Conservation (phyloP, 2,797 vertebrate genomes). For the Hylomyscus alleni region DNA sequence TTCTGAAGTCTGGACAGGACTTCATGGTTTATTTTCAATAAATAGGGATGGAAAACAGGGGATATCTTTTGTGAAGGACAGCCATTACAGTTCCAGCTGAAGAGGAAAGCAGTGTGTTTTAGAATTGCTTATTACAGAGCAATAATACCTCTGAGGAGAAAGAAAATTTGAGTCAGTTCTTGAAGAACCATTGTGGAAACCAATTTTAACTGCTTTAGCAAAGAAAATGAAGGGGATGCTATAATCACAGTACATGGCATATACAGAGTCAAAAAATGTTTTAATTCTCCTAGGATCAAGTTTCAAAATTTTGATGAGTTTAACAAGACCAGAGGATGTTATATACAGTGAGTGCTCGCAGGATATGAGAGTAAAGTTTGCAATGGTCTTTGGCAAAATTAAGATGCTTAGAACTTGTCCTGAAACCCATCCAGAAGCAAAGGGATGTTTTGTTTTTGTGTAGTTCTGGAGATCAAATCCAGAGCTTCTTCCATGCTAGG, state of each 20-base stretch:
- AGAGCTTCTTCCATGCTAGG: neutral
- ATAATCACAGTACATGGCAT: neutral
- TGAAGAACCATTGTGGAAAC: neutral
- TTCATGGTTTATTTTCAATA: neutral
- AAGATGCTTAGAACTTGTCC: neutral
- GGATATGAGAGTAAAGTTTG: neutral
- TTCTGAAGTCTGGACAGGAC: neutral
- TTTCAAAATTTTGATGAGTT: neutral
- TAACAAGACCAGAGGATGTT: neutral
- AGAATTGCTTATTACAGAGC: neutral
- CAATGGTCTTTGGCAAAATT: neutral
- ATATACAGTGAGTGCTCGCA: no score
- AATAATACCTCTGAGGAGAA: neutral
- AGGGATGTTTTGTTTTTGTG: neutral
- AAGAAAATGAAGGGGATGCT: neutral
- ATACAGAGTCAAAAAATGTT: neutral
- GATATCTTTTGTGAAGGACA: neutral
- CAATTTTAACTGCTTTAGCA: neutral
- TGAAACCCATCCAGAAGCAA: neutral
- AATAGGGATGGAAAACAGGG: neutral
- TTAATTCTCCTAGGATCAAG: neutral
- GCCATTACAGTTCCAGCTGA: neutral
- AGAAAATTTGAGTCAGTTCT: neutral
- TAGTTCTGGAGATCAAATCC: neutral
- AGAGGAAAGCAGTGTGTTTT: neutral